Percentiles rank a stretch among this genome's conserved stretches.
phyloP scores from a whole-genome alignment of 2,113 vertebrate species.

The Odocoileus hemionus region DNA sequence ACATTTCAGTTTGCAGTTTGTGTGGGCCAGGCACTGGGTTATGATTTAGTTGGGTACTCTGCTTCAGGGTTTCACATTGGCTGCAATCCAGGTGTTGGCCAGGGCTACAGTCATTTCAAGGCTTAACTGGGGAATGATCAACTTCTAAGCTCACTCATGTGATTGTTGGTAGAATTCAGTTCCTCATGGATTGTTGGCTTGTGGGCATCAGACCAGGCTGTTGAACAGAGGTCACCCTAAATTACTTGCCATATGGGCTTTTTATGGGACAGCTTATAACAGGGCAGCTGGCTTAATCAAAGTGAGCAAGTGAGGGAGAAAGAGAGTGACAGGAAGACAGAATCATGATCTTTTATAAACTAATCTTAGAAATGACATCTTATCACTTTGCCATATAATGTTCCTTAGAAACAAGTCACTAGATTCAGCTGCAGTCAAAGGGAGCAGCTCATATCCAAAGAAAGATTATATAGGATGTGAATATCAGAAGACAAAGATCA shows the following conservation, averaged over 20 bases:
- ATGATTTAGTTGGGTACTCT: not conserved
- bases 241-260: not conserved
- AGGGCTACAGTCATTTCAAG: not conserved
- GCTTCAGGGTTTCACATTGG: not conserved
- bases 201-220: not conserved
- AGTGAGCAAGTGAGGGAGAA: not conserved
- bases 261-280: not conserved
- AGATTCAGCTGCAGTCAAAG: not conserved
- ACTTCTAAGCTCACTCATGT: not conserved
- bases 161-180: not conserved
- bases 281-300: not conserved
- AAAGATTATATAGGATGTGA: not conserved
- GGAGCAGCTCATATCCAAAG: not conserved
- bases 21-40: not conserved
- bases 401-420: not conserved
- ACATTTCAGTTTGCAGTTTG: not conserved
- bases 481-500: not conserved
- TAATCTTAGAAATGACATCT: not conserved
- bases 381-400: not conserved
- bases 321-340: not conserved
- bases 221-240: not conserved
- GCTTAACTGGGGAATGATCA: not conserved
- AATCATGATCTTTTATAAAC: not conserved
- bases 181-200: not conserved
- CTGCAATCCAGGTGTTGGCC: not conserved